Base-by-base conservation (phyloP, 2,113 vertebrate genomes). In the Ammodramus savannarum region DNA sequence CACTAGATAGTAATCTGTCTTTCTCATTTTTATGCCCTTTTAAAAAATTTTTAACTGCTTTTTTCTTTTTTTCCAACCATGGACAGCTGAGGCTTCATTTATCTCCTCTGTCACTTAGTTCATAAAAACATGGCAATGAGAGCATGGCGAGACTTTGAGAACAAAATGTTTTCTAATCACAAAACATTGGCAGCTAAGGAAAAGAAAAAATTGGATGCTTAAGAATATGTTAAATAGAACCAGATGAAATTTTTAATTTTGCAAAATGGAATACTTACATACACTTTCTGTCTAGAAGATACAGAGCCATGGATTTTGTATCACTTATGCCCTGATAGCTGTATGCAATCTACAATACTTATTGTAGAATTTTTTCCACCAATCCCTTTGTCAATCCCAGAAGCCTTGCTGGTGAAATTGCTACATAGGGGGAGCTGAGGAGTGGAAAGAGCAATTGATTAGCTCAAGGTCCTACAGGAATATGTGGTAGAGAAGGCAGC, bases 131-230 rank as follows among this genome's bases (percentile, higher is more conserved):
- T 67, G 36, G 71, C 61, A 92, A 51, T 43, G 31, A 92, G 84
- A 92, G 12, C 44, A 85, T 75, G 57, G 44, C 10, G 3, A 82
- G 62, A 36, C 21, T 93, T 95, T 74, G 61, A 75, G 89, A 89
- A 85, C 67, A 90, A 81, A 93, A 89, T 49, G 36, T 71, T 92
- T 94, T 92, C 77, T 75, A 84, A 78, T 95, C 41, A 68, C n/a
- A 85, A 29, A 84, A 75, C 22, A 19, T 55, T 82, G 77, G 59
- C 63, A 94, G 51, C 68, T 86, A n/a, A 84, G 31, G 68, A 57
- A 86, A 86, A 55, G 38, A 68, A 74, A 80, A 81, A 77, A 36
- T 19, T 79, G 52, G 43, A 71, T 71, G 57, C 44, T 61, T 80
- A 59, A 59, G 65, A 90, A 86, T 90, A 83, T n/a, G 39, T 67